phyloP scores from a whole-genome alignment of 2,888 invertebrate genomes.

The Stenodera caucasica region DNA sequence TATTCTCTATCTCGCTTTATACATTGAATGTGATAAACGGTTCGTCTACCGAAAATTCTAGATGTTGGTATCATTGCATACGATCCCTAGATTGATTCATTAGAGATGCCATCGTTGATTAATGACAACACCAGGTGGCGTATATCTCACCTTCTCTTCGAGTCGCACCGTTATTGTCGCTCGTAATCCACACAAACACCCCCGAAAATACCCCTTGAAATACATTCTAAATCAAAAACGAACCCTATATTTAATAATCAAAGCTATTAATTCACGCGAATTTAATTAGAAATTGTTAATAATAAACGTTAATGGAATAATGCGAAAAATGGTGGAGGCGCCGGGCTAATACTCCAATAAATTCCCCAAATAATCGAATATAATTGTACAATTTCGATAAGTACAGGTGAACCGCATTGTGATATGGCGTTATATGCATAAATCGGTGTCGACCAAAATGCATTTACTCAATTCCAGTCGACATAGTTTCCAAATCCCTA shows the following conservation, averaged over 20 bases:
- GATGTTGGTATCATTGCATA: constrained; percentile 36
- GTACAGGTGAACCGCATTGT: background rate
- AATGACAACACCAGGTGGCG: constrained; percentile 35
- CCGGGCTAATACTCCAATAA: background rate
- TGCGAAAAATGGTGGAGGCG: background rate
- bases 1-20: background rate
- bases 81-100: constrained; percentile 33
- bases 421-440: background rate
- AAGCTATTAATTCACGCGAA: background rate
- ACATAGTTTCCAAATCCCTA: constrained; percentile 19
- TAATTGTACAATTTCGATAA: background rate
- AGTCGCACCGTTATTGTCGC: background rate
- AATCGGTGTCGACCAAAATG: background rate
- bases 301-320: too few species aligned
- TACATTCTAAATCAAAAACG: constrained; percentile 24
- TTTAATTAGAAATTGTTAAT: background rate
- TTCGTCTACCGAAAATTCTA: constrained; percentile 32
- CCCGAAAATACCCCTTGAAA: too few species aligned
- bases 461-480: background rate
- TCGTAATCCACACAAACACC: too few species aligned
- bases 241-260: constrained; percentile 4
- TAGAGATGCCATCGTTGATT: constrained; percentile 33
- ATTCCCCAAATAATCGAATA: too few species aligned
- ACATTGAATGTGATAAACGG: constrained; percentile 28
- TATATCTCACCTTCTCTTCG: constrained; percentile 31